A percentile compares a stretch with the other conserved stretches of the same genome.
Conservation (phyloP, 2,113 vertebrate species). For the Gambusia affinis region DNA sequence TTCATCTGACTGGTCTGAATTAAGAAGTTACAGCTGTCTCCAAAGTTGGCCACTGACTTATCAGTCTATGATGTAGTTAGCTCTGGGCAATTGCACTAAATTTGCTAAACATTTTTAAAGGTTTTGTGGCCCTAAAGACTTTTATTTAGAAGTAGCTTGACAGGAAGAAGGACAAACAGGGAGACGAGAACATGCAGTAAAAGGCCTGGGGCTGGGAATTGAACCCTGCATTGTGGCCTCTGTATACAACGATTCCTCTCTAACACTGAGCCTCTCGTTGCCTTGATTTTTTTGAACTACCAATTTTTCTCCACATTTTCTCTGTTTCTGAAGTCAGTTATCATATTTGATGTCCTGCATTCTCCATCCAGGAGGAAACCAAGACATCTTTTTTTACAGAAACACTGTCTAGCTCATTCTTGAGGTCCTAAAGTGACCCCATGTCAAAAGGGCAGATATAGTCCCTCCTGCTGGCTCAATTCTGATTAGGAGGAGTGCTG, state of each 20-base stretch:
- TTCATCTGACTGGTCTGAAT: not conserved
- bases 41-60: not conserved
- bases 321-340: no score
- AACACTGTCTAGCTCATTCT: not conserved
- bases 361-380: not conserved
- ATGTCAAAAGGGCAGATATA: not conserved
- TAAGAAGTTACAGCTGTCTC: conserved; percentile 1
- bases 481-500: no score
- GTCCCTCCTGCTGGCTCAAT: not conserved
- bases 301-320: not conserved
- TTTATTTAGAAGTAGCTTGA: no score
- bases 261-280: no score
- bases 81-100: not conserved
- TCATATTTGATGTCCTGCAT: not conserved
- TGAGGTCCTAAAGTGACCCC: not conserved
- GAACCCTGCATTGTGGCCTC: not conserved
- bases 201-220: no score
- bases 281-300: no score
- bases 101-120: not conserved
- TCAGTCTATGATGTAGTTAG: not conserved
- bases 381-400: not conserved
- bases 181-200: no score
- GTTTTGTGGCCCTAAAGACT: no score
- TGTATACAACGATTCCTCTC: no score
- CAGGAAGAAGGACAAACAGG: no score